Base-by-base conservation (phyloP, 2,113 vertebrate species). In the Antigone vipio region DNA sequence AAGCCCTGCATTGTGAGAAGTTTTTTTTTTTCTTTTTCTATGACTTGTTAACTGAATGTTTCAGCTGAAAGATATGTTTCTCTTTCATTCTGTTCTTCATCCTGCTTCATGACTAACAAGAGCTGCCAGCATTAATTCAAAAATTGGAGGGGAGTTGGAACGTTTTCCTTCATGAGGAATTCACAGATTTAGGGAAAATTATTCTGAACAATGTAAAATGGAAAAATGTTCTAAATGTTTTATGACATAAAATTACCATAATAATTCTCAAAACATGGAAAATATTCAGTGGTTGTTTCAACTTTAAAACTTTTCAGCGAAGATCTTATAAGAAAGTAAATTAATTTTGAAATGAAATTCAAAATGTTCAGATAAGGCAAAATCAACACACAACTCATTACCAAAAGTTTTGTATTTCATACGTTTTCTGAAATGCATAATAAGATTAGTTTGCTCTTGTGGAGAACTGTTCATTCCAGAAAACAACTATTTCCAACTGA, bases 81-180 rank as follows among this genome's bases (percentile, higher is more conserved):
- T 82, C 16, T 72, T 77, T 81, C 69, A 38, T 44, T 82, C 60
- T 73, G 49, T 40, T 91, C 77, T 83, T 85, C 64, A 89, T 92
- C 34, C 55, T 92, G n/a, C 29, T 85, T 81, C 64, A 55, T 18
- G 20, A 86, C 56, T 88, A 84, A 89, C 32, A 89, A 80, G 75
- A 88, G 53, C n/a, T 92, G 83, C 30, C 88, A 95, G n/a, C 67
- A 88, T 38, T 69, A 80, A 84, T 50, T 92, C 50, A 91, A 80
- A 95, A 93, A 86, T 18, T 56, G 27, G 45, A 82, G 47, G 7
- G 45, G 19, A 87, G 6, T 27, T 71, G 56, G 58, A 96, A 91
- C 9, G 1, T 53, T 53, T 71, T 92, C 11, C 50, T 96, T 92
- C 56, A 69, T 42, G 44, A 95, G 32, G 66, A 94, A 50, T 95